Evolutionary conservation across 2,888 invertebrate species (phyloP).

Genomic region (Elysia crispata): DNA sequence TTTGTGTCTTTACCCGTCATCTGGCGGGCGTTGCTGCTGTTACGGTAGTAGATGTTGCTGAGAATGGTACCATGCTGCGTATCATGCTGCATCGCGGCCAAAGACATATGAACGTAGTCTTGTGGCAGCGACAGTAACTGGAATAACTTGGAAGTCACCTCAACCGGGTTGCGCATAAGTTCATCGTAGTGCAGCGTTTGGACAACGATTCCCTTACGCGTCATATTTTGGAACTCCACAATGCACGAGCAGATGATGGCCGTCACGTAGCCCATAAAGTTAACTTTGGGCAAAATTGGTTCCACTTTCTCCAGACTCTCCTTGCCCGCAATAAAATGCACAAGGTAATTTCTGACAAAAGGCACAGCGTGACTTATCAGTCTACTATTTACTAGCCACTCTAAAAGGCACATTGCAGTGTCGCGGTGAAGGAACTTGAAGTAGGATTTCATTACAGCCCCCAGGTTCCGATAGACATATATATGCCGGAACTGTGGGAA

Average conservation of each 20-base stretch:
- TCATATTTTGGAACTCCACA: conserved; percentile 5
- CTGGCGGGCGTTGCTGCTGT: background rate
- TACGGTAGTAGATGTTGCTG: conserved; percentile 2
- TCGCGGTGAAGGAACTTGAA: conserved; percentile 50
- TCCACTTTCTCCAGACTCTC: background rate
- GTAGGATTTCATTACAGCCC: conserved; percentile 53
- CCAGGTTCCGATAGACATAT: conserved; percentile 58
- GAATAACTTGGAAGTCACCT: conserved; percentile 18
- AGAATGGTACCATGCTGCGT: conserved; percentile 27
- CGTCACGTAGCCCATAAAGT: conserved; percentile 20
- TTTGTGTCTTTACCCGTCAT: conserved; percentile 14
- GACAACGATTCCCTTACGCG: background rate
- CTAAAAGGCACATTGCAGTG: conserved; percentile 30
- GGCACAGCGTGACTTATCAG: background rate
- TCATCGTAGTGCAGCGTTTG: conserved; percentile 28
- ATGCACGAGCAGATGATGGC: conserved; percentile 5
- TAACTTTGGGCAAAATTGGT: background rate
- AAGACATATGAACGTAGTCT: conserved; percentile 6
- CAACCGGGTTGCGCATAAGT: conserved; percentile 11
- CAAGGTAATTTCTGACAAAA: background rate
- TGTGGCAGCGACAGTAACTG: conserved; percentile 13
- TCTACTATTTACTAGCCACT: conserved; percentile 42
- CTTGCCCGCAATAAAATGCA: conserved; percentile 28
- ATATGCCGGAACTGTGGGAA: conserved; percentile 52
- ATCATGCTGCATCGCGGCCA: conserved; percentile 28